phyloP scores from a whole-genome alignment of 2,797 vertebrate species.

The Oreochromis mossambicus region DNA sequence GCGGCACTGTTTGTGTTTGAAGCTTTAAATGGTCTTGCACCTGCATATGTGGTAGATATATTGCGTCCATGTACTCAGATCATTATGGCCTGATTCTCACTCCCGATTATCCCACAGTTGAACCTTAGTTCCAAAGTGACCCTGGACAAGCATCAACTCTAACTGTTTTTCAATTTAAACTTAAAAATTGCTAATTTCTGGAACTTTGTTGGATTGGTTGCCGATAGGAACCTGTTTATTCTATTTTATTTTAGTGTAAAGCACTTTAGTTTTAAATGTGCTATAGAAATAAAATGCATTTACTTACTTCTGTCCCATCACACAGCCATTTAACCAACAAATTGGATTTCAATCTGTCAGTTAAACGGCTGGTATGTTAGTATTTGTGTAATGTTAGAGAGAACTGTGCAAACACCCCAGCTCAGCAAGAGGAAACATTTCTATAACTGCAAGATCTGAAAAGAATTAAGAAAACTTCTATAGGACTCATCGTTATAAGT shows the following conservation, averaged over 20 bases:
- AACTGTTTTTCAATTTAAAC: neutral
- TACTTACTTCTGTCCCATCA: neutral
- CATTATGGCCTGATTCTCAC: neutral
- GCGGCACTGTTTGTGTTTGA: neutral
- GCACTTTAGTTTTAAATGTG: neutral
- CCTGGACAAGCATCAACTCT: neutral
- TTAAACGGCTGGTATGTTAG: neutral
- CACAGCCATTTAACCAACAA: neutral
- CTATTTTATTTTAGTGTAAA: neutral
- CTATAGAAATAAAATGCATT: neutral
- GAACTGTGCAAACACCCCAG: neutral
- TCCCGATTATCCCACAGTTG: neutral
- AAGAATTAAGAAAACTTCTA: neutral
- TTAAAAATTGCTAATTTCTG: neutral
- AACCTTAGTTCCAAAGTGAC: neutral
- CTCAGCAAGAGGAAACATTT: neutral
- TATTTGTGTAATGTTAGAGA: neutral
- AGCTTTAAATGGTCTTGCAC: neutral
- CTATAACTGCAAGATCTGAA: neutral
- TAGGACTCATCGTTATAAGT: neutral
- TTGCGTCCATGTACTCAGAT: neutral
- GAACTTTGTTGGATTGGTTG: neutral
- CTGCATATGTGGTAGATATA: neutral
- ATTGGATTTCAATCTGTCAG: neutral
- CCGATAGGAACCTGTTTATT: neutral